Evolutionary conservation across 2,797 vertebrate genomes (phyloP).

Genomic region (Dendrocincla fuliginosa): DNA sequence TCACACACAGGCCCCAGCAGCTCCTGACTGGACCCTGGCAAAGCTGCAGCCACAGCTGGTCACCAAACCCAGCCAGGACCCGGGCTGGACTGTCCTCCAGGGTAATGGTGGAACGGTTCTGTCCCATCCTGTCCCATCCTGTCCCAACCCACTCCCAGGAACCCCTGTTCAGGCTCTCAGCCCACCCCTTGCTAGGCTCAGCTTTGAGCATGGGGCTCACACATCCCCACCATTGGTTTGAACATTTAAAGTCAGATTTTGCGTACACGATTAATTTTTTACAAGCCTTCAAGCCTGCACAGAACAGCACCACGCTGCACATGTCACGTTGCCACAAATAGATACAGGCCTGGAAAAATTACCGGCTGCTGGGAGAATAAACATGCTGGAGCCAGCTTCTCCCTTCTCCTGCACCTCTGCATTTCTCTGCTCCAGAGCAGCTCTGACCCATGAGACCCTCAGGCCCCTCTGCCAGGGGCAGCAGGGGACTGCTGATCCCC

Average conservation of each 20-base stretch:
- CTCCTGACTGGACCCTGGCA: background rate
- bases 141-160: background rate
- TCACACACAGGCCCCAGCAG: accelerated
- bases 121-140: background rate
- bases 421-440: background rate
- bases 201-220: background rate
- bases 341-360: slow-evolving; percentile 39
- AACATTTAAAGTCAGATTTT: slow-evolving; percentile 42
- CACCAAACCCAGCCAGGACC: accelerated
- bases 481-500: accelerated
- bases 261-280: slow-evolving; percentile 30
- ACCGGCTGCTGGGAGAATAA: slow-evolving; percentile 31
- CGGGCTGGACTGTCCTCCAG: background rate
- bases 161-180: background rate
- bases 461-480: background rate
- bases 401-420: background rate
- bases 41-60: background rate
- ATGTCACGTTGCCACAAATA: slow-evolving; percentile 40
- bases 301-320: slow-evolving; percentile 40
- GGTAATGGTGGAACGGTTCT: accelerated
- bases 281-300: slow-evolving; percentile 34
- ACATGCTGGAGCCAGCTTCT: background rate
- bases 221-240: background rate
- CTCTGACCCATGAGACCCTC: accelerated
- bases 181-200: background rate